Evolutionary conservation across 2,797 vertebrate genomes (phyloP).

Genomic region (Xiphophorus birchmanni): DNA sequence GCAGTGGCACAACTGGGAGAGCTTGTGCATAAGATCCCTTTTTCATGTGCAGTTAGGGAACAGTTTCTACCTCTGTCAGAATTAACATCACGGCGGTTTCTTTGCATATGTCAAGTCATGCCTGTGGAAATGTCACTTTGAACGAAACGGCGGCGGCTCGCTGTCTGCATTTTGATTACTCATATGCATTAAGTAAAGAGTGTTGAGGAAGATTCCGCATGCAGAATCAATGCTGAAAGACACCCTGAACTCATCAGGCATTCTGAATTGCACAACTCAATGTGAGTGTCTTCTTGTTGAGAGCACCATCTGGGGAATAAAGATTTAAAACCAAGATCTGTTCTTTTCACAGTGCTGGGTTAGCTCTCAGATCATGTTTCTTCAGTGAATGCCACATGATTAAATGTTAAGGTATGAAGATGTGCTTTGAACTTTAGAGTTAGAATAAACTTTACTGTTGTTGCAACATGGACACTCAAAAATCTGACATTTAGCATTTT

Average conservation of each 20-base stretch:
- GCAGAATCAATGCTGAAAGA: conserved; percentile 68
- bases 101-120: conserved; percentile 78
- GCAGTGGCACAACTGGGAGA: conserved; percentile 39
- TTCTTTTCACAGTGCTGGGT: conserved; percentile 17
- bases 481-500: neutral
- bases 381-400: conserved; percentile 42
- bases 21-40: conserved; percentile 12
- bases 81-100: conserved; percentile 57
- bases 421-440: conserved; percentile 28
- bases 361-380: conserved; percentile 49
- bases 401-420: conserved; percentile 35
- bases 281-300: conserved; percentile 43
- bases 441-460: conserved; percentile 24
- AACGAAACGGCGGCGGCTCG: conserved; percentile 47
- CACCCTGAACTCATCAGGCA: conserved; percentile 47
- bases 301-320: conserved; percentile 26
- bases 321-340: conserved; percentile 48
- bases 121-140: conserved; percentile 79
- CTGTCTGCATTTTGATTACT: conserved; percentile 75
- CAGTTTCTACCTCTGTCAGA: conserved; percentile 50
- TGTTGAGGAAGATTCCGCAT: conserved; percentile 51
- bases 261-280: conserved; percentile 43
- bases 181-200: conserved; percentile 63
- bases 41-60: conserved; percentile 59
- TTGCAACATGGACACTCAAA: neutral